Base-by-base conservation (phyloP, 2,113 vertebrate species). In the Brachyhypopomus gauderio region DNA sequence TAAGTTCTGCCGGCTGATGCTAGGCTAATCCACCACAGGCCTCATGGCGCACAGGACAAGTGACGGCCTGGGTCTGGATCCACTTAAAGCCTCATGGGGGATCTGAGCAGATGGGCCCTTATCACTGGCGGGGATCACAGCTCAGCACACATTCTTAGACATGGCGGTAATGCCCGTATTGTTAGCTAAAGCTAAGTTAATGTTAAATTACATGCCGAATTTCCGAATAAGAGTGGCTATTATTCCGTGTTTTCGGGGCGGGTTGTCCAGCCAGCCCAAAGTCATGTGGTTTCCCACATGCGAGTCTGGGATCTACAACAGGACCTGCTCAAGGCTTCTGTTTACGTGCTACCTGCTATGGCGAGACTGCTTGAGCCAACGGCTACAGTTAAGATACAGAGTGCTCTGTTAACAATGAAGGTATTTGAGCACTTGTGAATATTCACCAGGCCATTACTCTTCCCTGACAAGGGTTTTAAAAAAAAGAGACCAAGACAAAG, bases 121-220 rank as follows among this genome's bases (percentile, higher is more conserved):
- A 94, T 93, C 93, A 88, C 83, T 81, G 88, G 87, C 85, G 72
- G 86, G 83, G 83, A 94, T 92, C 91, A 70, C 71, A 84, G 52
- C 67, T 60, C 84, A 86, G 87, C 82, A 73, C 89, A 89, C 93
- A 93, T 94, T 93, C 92, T 90, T 92, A 93, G 93, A 93, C 91
- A 73, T 88, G 82, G 76, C 58, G 59, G 91, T 93, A 92, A 93
- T 93, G 90, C 88, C 84, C 85, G 86, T 90, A 87, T 89, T 89
- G 87, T 89, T 88, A 73, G 83, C 88, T 91, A 88, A 89, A 85
- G 80, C 83, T 88, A 90, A 90, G 88, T 90, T 90, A 80, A 84
- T 81, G 5, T 89, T 86, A 85, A 86, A 91, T 91, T 90, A 87
- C 87, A 88, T 78, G 85, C 75, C 69, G 77, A 86, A 89, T 89